Conservation (phyloP, 2,797 vertebrate genomes). For the Anabas testudineus region DNA sequence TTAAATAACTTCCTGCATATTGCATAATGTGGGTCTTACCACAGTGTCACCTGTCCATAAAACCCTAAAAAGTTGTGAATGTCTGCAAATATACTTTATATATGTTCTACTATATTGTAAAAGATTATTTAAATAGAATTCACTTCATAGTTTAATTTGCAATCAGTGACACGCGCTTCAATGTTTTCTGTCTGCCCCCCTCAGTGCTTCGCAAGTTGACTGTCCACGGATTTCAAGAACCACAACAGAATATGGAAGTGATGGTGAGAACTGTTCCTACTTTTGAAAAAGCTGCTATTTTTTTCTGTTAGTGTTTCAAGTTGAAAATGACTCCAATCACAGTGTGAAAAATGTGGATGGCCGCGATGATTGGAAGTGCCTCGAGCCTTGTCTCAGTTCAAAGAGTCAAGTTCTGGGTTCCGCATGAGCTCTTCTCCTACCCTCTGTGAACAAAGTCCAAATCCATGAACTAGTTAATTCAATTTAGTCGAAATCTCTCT, state of each 20-base stretch:
- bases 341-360: constrained; percentile 52
- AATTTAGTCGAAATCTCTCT: constrained; percentile 57
- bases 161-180: neutral
- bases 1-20: neutral
- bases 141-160: neutral
- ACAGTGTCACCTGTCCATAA: neutral
- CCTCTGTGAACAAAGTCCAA: constrained; percentile 48
- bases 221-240: constrained; percentile 95
- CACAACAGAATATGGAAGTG: constrained; percentile 92
- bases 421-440: constrained; percentile 40
- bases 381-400: constrained; percentile 60
- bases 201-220: constrained; percentile 96
- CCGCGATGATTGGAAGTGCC: constrained; percentile 62
- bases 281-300: constrained; percentile 40
- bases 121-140: constrained; percentile 12
- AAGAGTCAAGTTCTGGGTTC: constrained; percentile 57
- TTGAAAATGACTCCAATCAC: constrained; percentile 42
- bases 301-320: constrained; percentile 50
- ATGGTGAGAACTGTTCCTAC: constrained; percentile 88
- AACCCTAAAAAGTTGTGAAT: constrained; percentile 1
- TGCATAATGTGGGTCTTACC: constrained; percentile 2
- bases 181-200: neutral
- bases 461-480: constrained; percentile 60
- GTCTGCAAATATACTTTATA: constrained; percentile 4
- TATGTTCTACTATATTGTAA: constrained; percentile 12